Base-by-base conservation (phyloP, 2,797 vertebrate species). In the Carcharodon carcharias region DNA sequence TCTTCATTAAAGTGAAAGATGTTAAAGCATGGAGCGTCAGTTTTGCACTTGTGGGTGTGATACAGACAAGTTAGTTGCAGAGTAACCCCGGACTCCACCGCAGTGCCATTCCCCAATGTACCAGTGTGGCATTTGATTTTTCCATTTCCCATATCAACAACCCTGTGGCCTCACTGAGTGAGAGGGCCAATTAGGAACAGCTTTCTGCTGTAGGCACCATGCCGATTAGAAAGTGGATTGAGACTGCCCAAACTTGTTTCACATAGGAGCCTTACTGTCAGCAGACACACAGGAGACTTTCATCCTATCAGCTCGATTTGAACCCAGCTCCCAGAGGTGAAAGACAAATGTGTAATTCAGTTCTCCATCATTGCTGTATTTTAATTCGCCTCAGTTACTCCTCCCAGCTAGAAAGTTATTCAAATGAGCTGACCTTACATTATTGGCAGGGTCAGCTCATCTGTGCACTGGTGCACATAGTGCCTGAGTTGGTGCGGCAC, bases 191-290 rank as follows among this genome's bases (percentile, higher is more conserved):
- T 93, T 93, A 93, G 91, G 91, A 63, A 93, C 91, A 67, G 61
- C 67, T 93, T 93, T 65, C n/a, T 67, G 91, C 91, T 93, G 91
- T 67, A 93, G 91, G 91, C 91, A 67, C 56, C 91, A 26, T 93
- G 91, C 91, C 91, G 91, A 93, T 93, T 93, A 93, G 91, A 93
- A 93, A 93, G 91, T 93, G 91, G 91, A 93, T 93, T 93, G 91
- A 93, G 91, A 93, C 61, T 67, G 63, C 91, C 91, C 91, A 67
- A 67, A 93, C n/a, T 65, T 67, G n/a, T 93, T 93, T 93, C 91
- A 93, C 91, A 11, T 65, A 93, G 63, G 91, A 45, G 91, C 61
- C n/a, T 93, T 93, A 65, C 91, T 21, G 4, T 67, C 61, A 93
- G n/a, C 61, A 93, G 91, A 65, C 91, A 93, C 91, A 93, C 91